Evolutionary conservation across 2,113 vertebrate species (phyloP).

Genomic region (Poicephalus meyeri): DNA sequence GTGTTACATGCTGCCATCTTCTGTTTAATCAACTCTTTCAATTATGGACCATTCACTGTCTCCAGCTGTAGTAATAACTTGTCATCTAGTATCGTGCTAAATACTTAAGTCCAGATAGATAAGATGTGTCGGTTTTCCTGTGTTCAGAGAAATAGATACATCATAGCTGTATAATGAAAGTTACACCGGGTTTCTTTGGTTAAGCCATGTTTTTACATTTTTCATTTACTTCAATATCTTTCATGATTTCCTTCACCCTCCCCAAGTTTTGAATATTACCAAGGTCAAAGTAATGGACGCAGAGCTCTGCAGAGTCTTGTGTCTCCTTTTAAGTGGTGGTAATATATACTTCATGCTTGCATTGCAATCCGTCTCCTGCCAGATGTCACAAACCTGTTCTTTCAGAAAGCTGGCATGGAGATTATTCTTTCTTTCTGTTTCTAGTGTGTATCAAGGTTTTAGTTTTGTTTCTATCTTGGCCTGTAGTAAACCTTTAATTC

Average conservation of each 20-base stretch:
- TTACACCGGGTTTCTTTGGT: background rate
- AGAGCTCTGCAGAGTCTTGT: background rate
- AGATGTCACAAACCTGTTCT: background rate
- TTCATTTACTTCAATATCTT: background rate
- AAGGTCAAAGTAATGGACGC: background rate
- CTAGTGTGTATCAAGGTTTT: background rate
- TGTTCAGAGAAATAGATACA: background rate
- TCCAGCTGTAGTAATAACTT: background rate
- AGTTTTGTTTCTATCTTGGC: background rate
- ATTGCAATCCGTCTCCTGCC: background rate
- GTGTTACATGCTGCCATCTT: background rate
- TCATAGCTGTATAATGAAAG: background rate
- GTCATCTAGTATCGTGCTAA: background rate
- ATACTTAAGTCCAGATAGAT: background rate
- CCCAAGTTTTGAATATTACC: background rate
- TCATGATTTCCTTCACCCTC: background rate
- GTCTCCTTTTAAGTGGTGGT: background rate
- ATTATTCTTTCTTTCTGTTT: background rate
- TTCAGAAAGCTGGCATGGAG: background rate
- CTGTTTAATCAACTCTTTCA: background rate
- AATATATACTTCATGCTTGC: background rate
- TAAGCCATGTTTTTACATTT: background rate
- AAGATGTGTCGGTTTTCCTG: background rate
- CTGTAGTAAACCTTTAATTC: background rate
- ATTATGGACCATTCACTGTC: background rate